These are phyloP conservation scores for Koerneria pararmatus DNA, from an alignment of 2,888 invertebrate species.

Conservation along the genomic window DNA sequence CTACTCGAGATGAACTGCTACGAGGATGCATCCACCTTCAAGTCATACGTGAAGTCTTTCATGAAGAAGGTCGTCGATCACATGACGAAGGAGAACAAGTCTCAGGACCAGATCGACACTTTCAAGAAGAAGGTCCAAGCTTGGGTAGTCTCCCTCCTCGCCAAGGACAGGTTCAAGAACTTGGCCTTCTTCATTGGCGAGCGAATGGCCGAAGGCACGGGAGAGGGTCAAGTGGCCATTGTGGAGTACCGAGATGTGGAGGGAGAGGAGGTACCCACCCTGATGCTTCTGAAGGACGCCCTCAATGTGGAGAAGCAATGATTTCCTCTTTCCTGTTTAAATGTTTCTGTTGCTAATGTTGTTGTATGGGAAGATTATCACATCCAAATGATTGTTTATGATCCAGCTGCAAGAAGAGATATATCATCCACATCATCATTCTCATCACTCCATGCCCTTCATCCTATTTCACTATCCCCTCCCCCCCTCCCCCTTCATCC, in stretches of 20 bases:
- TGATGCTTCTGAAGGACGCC: slow-evolving; percentile 95
- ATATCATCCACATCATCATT: no score
- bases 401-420: no score
- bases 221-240: slow-evolving; percentile 66
- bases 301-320: slow-evolving; percentile 81
- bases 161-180: slow-evolving; percentile 57
- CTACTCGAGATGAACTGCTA: slow-evolving; percentile 66
- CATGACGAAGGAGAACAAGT: slow-evolving; percentile 56
- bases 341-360: no score
- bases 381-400: no score
- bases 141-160: slow-evolving; percentile 50
- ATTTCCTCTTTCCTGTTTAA: no score
- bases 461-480: no score
- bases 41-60: slow-evolving; percentile 86
- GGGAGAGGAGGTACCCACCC: slow-evolving; percentile 74
- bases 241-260: slow-evolving; percentile 71
- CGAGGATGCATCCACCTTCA: slow-evolving; percentile 82
- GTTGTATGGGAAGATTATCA: no score
- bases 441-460: no score
- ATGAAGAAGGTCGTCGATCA: slow-evolving; percentile 80
- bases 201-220: slow-evolving; percentile 55
- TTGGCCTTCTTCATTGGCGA: slow-evolving; percentile 57
- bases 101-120: slow-evolving; percentile 54
- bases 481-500: no score
- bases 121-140: slow-evolving; percentile 59